Percentiles rank a stretch among this genome's conserved stretches.
phyloP scores from a whole-genome alignment of 2,888 invertebrate genomes.

The Rugalucina vietnamica region DNA sequence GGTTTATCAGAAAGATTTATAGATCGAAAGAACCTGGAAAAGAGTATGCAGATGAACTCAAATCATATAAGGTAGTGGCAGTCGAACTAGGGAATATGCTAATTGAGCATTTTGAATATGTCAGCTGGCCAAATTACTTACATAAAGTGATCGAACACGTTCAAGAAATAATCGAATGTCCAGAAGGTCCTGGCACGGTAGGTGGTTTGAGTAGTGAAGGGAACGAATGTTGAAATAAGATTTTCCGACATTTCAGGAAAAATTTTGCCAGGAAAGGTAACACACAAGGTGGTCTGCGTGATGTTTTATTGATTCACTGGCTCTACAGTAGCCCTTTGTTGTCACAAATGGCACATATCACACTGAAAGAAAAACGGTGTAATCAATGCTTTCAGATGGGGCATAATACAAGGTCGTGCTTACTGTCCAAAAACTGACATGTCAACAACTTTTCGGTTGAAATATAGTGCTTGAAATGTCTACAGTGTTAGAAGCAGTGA shows the following conservation, averaged over 20 bases:
- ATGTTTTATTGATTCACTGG: constrained; percentile 19
- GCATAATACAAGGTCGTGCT: constrained; percentile 7
- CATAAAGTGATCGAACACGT: constrained; percentile 22
- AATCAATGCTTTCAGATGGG: constrained; percentile 7
- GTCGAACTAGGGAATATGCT: constrained; percentile 8
- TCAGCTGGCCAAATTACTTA: constrained; percentile 13
- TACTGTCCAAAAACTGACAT: too few species aligned
- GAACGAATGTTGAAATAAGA: constrained; percentile 22
- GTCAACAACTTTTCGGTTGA: too few species aligned
- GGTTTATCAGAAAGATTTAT: constrained; percentile 21
- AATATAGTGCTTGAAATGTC: too few species aligned
- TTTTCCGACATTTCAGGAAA: constrained; percentile 22
- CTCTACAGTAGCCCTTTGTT: constrained; percentile 19
- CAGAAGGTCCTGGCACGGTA: constrained; percentile 12
- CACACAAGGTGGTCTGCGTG: constrained; percentile 12
- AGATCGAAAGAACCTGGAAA: constrained; percentile 21
- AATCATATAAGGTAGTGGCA: background rate
- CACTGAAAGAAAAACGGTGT: constrained; percentile 5
- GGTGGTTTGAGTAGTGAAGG: constrained; percentile 15
- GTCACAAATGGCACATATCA: background rate
- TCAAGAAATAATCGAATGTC: constrained; percentile 15
- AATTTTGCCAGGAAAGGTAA: constrained; percentile 5
- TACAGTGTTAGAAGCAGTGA: too few species aligned
- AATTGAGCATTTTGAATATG: background rate
- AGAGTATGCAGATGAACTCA: constrained; percentile 11